Percentiles rank a stretch among this genome's conserved stretches.
Conservation (phyloP, 2,113 vertebrate species). For the Atherinomorus stipes region DNA sequence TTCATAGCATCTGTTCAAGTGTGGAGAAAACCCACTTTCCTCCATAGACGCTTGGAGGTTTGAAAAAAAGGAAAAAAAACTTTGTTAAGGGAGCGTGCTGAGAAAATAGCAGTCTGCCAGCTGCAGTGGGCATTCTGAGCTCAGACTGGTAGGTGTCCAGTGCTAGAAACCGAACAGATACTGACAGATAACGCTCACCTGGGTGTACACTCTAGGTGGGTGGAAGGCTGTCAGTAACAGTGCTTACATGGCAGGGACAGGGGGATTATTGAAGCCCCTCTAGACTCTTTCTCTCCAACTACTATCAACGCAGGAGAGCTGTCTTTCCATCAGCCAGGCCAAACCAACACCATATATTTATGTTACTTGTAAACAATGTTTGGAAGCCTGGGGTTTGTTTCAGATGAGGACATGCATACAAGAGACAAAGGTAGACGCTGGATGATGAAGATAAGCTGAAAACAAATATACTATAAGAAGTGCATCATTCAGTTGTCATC, state of each 20-base stretch:
- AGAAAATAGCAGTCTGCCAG: conserved; percentile 81
- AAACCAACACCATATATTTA: conserved; percentile 70
- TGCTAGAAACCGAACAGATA: conserved; percentile 51
- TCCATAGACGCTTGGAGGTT: conserved; percentile 60
- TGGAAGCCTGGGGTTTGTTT: conserved; percentile 38
- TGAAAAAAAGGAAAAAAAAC: conserved; percentile 60
- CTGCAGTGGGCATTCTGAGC: conserved; percentile 70
- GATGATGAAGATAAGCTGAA: conserved; percentile 42
- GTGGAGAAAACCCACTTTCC: conserved; percentile 64
- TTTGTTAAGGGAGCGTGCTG: conserved; percentile 83
- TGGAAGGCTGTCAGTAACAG: conserved; percentile 78
- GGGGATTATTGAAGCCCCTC: conserved; percentile 73
- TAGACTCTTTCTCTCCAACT: conserved; percentile 50
- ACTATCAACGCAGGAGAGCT: conserved; percentile 73
- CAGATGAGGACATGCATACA: conserved; percentile 50
- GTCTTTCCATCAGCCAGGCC: conserved; percentile 58
- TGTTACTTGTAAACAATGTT: conserved; percentile 69
- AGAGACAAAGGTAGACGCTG: conserved; percentile 45
- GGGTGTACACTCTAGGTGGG: conserved; percentile 47
- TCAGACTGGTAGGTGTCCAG: conserved; percentile 71
- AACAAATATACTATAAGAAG: conserved; percentile 19
- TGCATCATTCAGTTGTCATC: conserved; percentile 33
- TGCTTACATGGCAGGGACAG: conserved; percentile 72
- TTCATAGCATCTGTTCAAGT: conserved; percentile 73
- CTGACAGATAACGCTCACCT: conserved; percentile 61